Evolutionary conservation across 2,888 invertebrate species (phyloP).

Genomic region (Liodrosophila aerea): DNA sequence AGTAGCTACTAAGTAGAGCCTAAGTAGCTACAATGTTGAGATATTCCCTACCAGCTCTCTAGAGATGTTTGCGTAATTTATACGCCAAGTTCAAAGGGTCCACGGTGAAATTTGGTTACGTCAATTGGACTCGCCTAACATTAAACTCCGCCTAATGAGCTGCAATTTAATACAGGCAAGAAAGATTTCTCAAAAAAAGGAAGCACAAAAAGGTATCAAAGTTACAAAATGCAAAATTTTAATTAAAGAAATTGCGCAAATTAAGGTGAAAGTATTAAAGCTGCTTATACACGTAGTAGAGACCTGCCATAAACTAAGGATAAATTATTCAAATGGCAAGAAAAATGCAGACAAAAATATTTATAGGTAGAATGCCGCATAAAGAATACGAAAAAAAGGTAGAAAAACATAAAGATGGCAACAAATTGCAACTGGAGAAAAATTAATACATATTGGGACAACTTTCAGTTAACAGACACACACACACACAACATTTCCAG

Average conservation of each 20-base stretch:
- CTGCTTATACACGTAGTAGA: conserved; percentile 15
- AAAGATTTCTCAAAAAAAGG: conserved; percentile 10
- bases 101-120: neutral
- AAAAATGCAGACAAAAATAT: conserved; percentile 10
- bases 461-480: no score
- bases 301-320: neutral
- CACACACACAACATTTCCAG: no score
- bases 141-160: conserved; percentile 30
- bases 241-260: conserved; percentile 68
- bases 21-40: no score
- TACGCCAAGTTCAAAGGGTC: neutral
- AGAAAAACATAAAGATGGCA: neutral
- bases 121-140: conserved; percentile 4
- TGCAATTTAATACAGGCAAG: conserved; percentile 22
- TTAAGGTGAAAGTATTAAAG: conserved; percentile 33
- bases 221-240: conserved; percentile 51
- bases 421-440: neutral
- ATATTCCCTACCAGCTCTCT: neutral
- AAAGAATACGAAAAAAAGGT: neutral
- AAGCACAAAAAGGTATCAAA: conserved; percentile 43
- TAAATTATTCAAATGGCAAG: conserved; percentile 17
- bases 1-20: no score
- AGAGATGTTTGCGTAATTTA: neutral
- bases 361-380: neutral
- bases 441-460: neutral